A percentile compares a stretch with the other conserved stretches of the same genome.
These are phyloP conservation scores for Bibio marci DNA, from an alignment of 2,888 invertebrate species.

Conservation along the genomic window DNA sequence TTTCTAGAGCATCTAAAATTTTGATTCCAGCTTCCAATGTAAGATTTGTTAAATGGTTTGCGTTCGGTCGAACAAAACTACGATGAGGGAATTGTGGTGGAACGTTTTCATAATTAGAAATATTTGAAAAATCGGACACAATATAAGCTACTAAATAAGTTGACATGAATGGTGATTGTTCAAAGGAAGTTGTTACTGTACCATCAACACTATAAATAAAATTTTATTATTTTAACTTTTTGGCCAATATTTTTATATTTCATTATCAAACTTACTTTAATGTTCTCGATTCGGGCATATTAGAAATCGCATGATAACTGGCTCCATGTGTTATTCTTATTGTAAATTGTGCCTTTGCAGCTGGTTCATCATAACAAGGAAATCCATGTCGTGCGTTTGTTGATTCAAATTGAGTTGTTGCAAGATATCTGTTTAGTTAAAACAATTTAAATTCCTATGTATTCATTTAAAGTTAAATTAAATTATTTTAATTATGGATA, in stretches of 20 bases:
- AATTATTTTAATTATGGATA: too few species aligned
- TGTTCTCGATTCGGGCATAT: too few species aligned
- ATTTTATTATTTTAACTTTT: too few species aligned
- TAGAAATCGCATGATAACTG: slow-evolving; percentile 22
- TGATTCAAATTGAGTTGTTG: slow-evolving; percentile 51
- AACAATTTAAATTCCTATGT: too few species aligned
- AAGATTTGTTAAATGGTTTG: slow-evolving; percentile 29
- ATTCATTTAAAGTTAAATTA: too few species aligned
- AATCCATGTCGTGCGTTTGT: slow-evolving; percentile 48
- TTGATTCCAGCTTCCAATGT: slow-evolving; percentile 38
- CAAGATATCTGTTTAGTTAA: slow-evolving; percentile 25
- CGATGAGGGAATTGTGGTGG: slow-evolving; percentile 20
- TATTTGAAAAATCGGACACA: slow-evolving; percentile 37
- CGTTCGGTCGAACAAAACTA: slow-evolving; percentile 17
- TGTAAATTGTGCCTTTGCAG: slow-evolving; percentile 44
- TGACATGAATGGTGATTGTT: slow-evolving; percentile 39
- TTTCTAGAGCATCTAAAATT: slow-evolving; percentile 30
- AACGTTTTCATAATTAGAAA: slow-evolving; percentile 16
- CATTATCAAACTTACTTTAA: too few species aligned
- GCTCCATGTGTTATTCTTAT: slow-evolving; percentile 39
- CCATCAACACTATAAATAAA: too few species aligned
- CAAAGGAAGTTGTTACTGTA: slow-evolving; percentile 34
- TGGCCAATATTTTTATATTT: too few species aligned
- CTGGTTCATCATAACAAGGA: slow-evolving; percentile 65
- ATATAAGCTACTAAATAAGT: slow-evolving; percentile 67